A percentile compares a stretch with the other conserved stretches of the same genome.
These are phyloP conservation scores for Glaucomys volans DNA, from an alignment of 2,113 vertebrate species.

Conservation along the genomic window DNA sequence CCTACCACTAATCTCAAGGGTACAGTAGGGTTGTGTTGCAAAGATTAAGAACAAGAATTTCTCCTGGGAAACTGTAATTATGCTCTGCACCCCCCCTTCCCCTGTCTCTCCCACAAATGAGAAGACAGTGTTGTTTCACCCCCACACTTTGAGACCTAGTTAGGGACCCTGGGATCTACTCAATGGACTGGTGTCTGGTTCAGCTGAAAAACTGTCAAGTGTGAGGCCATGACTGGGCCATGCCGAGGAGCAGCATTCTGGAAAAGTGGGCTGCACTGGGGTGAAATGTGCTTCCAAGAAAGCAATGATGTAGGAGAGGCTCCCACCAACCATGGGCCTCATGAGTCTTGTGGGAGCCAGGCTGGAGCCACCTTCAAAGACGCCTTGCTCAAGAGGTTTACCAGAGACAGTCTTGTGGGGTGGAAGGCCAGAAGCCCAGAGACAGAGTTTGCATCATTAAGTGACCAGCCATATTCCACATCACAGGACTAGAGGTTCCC, in stretches of 20 bases:
- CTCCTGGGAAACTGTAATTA: neutral
- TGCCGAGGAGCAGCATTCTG: neutral
- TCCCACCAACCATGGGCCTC: neutral
- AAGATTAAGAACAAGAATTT: neutral
- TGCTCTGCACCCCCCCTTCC: neutral
- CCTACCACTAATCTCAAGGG: neutral
- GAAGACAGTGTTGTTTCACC: neutral
- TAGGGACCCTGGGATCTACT: neutral
- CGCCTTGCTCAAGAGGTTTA: neutral
- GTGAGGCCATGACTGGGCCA: neutral
- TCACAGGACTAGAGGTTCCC: neutral
- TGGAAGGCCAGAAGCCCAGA: neutral
- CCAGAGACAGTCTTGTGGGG: neutral
- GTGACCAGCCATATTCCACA: neutral
- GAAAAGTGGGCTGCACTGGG: neutral
- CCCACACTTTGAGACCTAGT: neutral
- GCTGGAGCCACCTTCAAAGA: conserved; percentile 33
- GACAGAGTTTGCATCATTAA: neutral
- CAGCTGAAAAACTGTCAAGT: neutral
- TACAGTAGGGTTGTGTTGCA: neutral
- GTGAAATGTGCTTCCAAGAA: neutral
- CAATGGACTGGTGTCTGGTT: neutral
- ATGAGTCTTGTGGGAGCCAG: neutral
- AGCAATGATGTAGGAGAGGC: neutral
- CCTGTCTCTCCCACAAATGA: neutral